Conservation (phyloP, 2,113 vertebrate species). For the Nematolebias whitei region DNA sequence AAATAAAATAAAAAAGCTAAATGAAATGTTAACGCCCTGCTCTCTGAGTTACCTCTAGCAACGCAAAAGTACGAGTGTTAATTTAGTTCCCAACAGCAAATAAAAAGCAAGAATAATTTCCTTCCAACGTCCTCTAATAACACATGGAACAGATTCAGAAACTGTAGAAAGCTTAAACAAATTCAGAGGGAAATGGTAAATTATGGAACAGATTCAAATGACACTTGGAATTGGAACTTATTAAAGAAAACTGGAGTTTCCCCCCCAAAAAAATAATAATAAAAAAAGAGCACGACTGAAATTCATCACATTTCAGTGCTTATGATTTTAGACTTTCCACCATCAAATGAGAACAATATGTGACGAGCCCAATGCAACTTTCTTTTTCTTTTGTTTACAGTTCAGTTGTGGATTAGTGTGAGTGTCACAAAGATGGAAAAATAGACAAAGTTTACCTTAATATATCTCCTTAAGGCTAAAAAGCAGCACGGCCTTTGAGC, state of each 20-base stretch:
- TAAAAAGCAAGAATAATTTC: background rate
- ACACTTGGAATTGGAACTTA: too few species aligned
- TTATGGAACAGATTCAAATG: too few species aligned
- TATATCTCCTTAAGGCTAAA: background rate
- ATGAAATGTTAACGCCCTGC: constrained; percentile 25
- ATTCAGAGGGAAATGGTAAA: too few species aligned
- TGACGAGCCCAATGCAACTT: too few species aligned
- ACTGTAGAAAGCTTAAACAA: background rate
- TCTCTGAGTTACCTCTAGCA: constrained; percentile 20
- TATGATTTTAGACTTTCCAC: too few species aligned
- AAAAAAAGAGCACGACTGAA: too few species aligned
- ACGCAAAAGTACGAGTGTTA: background rate
- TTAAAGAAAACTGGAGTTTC: too few species aligned
- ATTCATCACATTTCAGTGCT: too few species aligned
- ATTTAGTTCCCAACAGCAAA: background rate
- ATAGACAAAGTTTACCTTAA: background rate
- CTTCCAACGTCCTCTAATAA: background rate
- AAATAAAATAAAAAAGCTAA: constrained; percentile 1
- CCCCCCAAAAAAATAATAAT: too few species aligned
- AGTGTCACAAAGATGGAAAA: background rate
- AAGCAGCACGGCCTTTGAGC: background rate
- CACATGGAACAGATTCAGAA: background rate
- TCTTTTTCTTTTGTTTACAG: too few species aligned
- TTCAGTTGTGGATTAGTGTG: too few species aligned
- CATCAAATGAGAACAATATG: too few species aligned